A percentile compares a stretch with the other conserved stretches of the same genome.
Evolutionary conservation across 2,113 vertebrate species (phyloP).

Genomic region (Peromyscus leucopus): DNA sequence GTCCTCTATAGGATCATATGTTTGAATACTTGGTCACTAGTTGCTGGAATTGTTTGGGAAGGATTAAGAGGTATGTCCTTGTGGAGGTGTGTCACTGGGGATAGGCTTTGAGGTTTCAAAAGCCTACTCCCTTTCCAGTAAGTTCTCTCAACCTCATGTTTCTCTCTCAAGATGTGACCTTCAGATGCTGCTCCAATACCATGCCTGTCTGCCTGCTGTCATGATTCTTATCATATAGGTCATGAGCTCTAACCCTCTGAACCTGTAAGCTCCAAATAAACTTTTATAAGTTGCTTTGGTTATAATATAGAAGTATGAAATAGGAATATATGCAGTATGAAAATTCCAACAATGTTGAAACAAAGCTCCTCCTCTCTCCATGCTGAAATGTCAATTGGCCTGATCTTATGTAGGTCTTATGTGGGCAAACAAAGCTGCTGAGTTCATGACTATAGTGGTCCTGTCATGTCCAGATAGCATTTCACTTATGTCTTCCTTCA

Average conservation of each 20-base stretch:
- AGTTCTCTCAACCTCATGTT: background rate
- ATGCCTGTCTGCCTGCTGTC: background rate
- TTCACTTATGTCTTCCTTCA: background rate
- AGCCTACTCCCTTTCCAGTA: background rate
- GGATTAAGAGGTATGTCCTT: too few relatives aligned
- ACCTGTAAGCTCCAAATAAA: background rate
- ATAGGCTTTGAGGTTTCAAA: background rate
- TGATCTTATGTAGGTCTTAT: background rate
- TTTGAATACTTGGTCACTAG: too few relatives aligned
- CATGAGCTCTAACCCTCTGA: background rate
- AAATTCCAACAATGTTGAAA: background rate
- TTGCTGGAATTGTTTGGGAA: too few relatives aligned
- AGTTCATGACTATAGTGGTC: background rate
- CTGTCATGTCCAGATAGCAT: background rate
- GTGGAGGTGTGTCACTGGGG: too few relatives aligned
- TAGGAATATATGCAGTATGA: background rate
- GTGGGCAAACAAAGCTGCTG: background rate
- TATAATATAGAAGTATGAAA: background rate
- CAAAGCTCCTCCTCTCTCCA: background rate
- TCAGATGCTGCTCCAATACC: background rate
- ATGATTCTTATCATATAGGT: background rate
- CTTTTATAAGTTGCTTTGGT: background rate
- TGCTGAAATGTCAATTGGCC: background rate
- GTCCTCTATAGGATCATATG: too few relatives aligned
- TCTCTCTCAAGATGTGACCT: background rate